Evolutionary conservation across 2,888 invertebrate species (phyloP), one percentile per base, ranked within the genome.

Genomic region (Colostygia pectinataria): DNA sequence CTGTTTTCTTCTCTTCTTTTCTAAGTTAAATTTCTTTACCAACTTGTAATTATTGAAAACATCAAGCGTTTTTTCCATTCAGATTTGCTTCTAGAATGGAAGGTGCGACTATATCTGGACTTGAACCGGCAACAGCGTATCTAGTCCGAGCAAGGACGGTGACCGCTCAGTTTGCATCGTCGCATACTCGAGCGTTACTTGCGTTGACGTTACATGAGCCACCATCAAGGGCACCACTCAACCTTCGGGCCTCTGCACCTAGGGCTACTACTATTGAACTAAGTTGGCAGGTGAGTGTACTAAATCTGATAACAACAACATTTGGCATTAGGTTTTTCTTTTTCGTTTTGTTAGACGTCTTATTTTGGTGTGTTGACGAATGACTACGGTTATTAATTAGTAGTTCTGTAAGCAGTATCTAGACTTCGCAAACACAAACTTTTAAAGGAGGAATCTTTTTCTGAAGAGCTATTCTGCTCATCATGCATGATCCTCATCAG

Each of bases 61-160:
- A 13, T 32, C 18, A 18, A 34, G n/a, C 7, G 13, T 28, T 39
- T 34, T 12, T 29, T 10, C 24, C 4, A 37, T 24, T 28, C 6
- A 41, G 41, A 28, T 45, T 51, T 37, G 13, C 28, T 18, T 42
- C 29, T 56, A 89, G 89, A 49, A 74, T 71, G 24, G 88, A 90
- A 67, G 80, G 75, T 28, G 80, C 89, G 7, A 86, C 83, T 4
- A 83, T 90, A 76, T 74, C 87, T 0, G 87, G 88, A 0, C 62
- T 90, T 14, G 89, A 88, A 31, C 90, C 90, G 1, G 90, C 90
- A 0, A 88, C 90, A 2, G 82, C 90, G 1, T 90, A 89, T 53
- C 57, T 89, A 43, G 84, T 90, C 2, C 72, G 90, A 4, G 88
- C 90, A 4, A 73, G 85, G 6, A 90, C 90, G 0, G 74, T 89